Conservation (phyloP, 2,113 vertebrate genomes). For the Strigops habroptila region DNA sequence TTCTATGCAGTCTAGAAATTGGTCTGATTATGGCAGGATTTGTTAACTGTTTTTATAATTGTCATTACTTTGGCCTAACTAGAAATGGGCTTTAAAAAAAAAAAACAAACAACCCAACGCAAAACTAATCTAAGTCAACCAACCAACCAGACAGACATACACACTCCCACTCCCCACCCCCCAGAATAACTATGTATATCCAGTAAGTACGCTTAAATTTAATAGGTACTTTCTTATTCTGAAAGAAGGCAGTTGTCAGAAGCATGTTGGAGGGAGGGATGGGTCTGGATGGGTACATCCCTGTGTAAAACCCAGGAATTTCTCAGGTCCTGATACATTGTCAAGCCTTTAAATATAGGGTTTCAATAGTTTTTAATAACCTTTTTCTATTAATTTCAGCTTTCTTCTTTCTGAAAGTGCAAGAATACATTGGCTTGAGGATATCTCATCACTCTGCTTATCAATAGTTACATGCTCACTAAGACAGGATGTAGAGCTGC, state of each 20-base stretch:
- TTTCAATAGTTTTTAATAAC: not conserved
- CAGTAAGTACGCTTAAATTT: not conserved
- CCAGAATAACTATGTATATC: not conserved
- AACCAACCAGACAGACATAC: not conserved
- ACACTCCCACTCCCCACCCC: fast-evolving
- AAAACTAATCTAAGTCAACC: not conserved
- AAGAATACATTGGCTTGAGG: not conserved
- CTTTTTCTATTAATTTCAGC: not conserved
- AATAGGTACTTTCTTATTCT: not conserved
- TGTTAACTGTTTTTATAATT: not conserved
- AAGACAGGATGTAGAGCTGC: not conserved
- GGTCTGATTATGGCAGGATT: not conserved
- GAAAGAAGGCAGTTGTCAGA: not conserved
- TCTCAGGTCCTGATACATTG: not conserved
- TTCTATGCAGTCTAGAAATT: not conserved
- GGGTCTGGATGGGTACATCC: not conserved
- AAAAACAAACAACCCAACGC: fast-evolving
- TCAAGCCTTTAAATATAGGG: not conserved
- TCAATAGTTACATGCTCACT: not conserved
- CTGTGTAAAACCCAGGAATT: not conserved
- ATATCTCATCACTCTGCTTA: not conserved
- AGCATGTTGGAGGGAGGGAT: not conserved
- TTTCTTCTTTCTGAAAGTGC: not conserved
- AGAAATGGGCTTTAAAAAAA: not conserved
- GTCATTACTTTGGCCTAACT: not conserved